Conservation (phyloP, 2,888 invertebrate species). For the Agriopis aurantiaria region DNA sequence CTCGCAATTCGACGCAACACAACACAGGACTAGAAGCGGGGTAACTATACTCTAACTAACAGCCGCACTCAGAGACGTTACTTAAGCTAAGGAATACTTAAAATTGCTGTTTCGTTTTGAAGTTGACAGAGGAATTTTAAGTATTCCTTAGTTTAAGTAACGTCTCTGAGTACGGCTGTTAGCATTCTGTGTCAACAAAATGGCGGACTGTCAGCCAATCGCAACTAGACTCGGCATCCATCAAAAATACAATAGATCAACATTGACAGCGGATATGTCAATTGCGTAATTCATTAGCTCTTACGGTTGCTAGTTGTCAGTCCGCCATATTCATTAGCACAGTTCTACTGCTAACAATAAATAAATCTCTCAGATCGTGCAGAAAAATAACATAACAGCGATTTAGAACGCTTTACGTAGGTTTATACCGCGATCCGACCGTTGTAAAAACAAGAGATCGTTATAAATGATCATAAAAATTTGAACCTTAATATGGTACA, state of each 20-base stretch:
- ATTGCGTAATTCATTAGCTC: too few species aligned
- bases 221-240: background rate
- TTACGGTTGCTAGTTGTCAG: background rate
- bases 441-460: constrained; percentile 1
- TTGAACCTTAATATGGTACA: background rate
- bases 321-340: background rate
- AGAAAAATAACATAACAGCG: background rate
- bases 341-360: background rate
- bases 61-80: too few species aligned
- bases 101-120: too few species aligned
- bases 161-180: too few species aligned
- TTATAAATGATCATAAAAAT: constrained; percentile 2
- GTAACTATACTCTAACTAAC: constrained; percentile 35
- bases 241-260: background rate
- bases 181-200: constrained; percentile 3
- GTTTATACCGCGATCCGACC: background rate
- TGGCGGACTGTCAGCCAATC: constrained; percentile 3
- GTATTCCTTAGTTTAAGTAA: too few species aligned
- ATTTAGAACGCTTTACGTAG: background rate
- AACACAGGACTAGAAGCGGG: constrained; percentile 72
- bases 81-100: too few species aligned
- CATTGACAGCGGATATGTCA: too few species aligned
- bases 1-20: constrained; percentile 53
- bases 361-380: background rate
- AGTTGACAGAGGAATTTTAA: too few species aligned